Conservation (phyloP, 2,797 vertebrate genomes). For the Hapalemur alaotrensis region DNA sequence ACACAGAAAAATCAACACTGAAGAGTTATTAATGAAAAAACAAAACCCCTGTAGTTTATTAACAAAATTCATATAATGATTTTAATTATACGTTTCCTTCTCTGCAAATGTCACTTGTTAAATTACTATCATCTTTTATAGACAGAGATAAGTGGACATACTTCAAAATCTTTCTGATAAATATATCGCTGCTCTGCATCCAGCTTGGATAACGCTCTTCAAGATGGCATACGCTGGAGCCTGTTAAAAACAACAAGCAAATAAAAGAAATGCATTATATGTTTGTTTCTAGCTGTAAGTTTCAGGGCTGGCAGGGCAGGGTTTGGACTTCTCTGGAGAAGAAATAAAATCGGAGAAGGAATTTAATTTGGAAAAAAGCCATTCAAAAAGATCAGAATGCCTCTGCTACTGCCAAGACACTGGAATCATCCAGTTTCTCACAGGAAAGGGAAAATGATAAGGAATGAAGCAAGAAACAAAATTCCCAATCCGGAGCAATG, state of each 20-base stretch:
- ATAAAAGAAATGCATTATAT: background rate
- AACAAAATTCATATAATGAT: background rate
- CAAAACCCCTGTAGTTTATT: background rate
- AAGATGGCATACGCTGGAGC: constrained; percentile 92
- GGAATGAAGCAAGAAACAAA: background rate
- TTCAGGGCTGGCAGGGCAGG: too few species aligned
- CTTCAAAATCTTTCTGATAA: constrained; percentile 92
- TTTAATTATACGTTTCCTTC: background rate
- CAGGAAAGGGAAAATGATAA: background rate
- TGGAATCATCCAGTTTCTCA: background rate
- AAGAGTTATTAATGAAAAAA: background rate
- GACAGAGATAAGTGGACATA: background rate
- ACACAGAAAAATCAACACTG: background rate
- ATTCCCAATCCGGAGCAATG: background rate
- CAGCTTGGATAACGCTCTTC: constrained; percentile 93
- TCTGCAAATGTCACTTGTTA: background rate
- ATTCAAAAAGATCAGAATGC: background rate
- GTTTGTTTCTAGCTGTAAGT: background rate
- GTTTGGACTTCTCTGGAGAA: background rate
- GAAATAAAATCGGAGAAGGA: background rate
- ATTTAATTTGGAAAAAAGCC: background rate
- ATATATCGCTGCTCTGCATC: constrained; percentile 95
- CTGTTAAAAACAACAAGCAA: constrained; percentile 83
- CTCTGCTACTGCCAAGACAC: background rate
- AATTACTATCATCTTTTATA: background rate